A percentile compares a stretch with the other conserved stretches of the same genome.
Conservation (phyloP, 1,140 invertebrate genomes). For the Drosophila jambulina region DNA sequence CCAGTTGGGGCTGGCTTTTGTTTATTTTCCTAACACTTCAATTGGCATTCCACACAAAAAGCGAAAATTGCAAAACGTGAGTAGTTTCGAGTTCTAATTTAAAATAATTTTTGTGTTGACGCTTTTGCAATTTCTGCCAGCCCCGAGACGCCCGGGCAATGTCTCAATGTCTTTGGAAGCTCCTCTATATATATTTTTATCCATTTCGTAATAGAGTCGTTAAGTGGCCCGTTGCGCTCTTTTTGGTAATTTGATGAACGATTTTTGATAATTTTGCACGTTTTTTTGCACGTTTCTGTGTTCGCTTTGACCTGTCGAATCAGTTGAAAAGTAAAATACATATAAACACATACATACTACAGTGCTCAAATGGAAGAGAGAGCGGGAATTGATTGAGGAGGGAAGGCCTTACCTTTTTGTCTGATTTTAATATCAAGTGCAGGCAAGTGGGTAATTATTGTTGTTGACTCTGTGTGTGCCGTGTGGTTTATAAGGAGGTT, state of each 20-base stretch:
- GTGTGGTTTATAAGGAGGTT: conserved; percentile 50
- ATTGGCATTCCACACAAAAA: conserved; percentile 82
- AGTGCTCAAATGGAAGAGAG: conserved; percentile 8
- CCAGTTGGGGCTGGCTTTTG: conserved; percentile 68
- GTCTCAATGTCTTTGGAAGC: conserved; percentile 55
- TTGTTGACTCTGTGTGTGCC: conserved; percentile 68
- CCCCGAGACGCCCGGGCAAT: conserved; percentile 61
- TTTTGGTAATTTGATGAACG: conserved; percentile 81
- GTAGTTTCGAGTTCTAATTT: conserved; percentile 84
- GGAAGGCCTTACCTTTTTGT: conserved; percentile 64
- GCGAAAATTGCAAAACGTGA: conserved; percentile 84
- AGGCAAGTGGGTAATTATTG: conserved; percentile 83
- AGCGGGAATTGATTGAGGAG: conserved; percentile 43
- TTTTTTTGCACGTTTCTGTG: conserved; percentile 77
- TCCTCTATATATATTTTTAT: conserved; percentile 54
- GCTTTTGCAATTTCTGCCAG: conserved; percentile 77
- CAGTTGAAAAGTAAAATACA: conserved; percentile 19
- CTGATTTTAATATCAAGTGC: conserved; percentile 84
- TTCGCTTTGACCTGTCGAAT: conserved; percentile 70
- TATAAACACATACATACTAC: neutral
- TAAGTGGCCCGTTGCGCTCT: conserved; percentile 61
- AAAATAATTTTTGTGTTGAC: conserved; percentile 84
- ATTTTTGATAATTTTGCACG: conserved; percentile 83
- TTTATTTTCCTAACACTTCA: conserved; percentile 84
- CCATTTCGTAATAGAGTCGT: conserved; percentile 84